These are phyloP conservation scores for Donacobius atricapilla DNA, from an alignment of 2,113 vertebrate genomes.

Conservation along the genomic window DNA sequence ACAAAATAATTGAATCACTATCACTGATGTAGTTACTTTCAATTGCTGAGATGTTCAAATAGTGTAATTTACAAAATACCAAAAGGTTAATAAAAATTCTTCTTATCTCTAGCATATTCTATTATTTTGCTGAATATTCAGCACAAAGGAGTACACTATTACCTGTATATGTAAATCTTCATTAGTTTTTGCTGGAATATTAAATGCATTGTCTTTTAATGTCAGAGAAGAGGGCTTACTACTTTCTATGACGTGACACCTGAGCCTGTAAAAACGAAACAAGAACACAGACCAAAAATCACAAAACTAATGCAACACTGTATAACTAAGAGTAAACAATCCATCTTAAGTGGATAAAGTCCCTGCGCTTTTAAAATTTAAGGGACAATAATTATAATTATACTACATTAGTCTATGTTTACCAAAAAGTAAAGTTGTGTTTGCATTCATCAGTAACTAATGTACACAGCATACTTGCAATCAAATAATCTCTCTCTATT, in stretches of 20 bases:
- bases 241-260: slow-evolving; percentile 86
- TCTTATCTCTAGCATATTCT: background rate
- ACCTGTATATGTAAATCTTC: slow-evolving; percentile 86
- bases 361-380: background rate
- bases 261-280: slow-evolving; percentile 75
- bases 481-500: background rate
- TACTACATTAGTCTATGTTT: background rate
- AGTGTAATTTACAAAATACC: background rate
- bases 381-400: background rate
- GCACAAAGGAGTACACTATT: background rate
- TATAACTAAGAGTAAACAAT: background rate
- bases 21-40: background rate
- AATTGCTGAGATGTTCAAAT: background rate
- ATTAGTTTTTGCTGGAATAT: slow-evolving; percentile 66
- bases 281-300: background rate
- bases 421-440: background rate
- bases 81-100: background rate
- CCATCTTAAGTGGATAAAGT: background rate
- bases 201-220: slow-evolving; percentile 70
- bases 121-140: background rate
- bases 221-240: slow-evolving; percentile 73
- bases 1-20: background rate
- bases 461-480: background rate
- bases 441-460: background rate
- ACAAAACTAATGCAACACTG: background rate